These are phyloP conservation scores for Laupala kohalensis DNA, from an alignment of 1,140 invertebrate species.

Conservation along the genomic window DNA sequence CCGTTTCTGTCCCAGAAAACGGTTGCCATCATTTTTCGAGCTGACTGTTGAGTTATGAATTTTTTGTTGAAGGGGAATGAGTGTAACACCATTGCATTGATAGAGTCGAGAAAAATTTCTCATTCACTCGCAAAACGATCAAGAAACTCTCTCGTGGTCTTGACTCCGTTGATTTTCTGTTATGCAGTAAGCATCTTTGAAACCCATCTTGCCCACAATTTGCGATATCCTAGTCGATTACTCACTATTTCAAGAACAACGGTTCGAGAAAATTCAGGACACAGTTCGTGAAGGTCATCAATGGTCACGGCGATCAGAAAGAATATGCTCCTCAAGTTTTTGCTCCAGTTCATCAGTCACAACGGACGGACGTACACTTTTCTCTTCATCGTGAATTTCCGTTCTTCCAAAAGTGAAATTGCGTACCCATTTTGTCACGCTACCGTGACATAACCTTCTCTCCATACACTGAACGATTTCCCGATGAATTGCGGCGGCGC, in stretches of 20 bases:
- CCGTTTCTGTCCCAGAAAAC: constrained; percentile 21
- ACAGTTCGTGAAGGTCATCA: too few relatives aligned
- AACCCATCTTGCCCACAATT: background rate
- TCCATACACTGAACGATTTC: too few relatives aligned
- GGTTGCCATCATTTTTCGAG: constrained; percentile 17
- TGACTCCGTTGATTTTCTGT: background rate
- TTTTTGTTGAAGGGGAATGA: constrained; percentile 2
- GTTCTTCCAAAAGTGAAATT: too few relatives aligned
- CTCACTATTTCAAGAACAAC: background rate
- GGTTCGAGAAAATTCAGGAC: background rate
- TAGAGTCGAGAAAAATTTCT: constrained; percentile 16
- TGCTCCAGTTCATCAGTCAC: too few relatives aligned
- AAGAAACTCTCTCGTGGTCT: constrained; percentile 2
- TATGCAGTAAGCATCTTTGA: background rate
- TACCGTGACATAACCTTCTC: too few relatives aligned
- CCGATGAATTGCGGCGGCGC: too few relatives aligned
- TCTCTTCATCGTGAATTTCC: too few relatives aligned
- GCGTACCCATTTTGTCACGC: too few relatives aligned
- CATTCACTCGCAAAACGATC: constrained; percentile 10
- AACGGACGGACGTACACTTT: too few relatives aligned
- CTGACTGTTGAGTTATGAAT: background rate
- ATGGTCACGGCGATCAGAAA: too few relatives aligned
- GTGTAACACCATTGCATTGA: constrained; percentile 12
- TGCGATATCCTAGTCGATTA: background rate
- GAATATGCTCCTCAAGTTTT: too few relatives aligned